Conservation (phyloP, 2,888 invertebrate genomes). For the Drosophila basisetae region DNA sequence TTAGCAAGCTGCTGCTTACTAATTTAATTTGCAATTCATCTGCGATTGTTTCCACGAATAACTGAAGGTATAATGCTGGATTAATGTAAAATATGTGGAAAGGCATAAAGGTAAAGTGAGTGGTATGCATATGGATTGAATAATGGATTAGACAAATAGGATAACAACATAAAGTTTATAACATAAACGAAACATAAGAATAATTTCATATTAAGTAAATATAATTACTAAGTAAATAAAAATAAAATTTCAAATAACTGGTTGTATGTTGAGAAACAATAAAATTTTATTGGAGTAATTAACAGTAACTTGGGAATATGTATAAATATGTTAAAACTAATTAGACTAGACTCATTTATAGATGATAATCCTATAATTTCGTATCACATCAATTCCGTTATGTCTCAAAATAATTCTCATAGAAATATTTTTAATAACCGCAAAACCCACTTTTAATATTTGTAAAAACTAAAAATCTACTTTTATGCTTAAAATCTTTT, state of each 20-base stretch:
- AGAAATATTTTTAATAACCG: neutral
- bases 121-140: slow-evolving; percentile 4
- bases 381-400: neutral
- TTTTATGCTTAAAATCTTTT: neutral
- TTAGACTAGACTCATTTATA: neutral
- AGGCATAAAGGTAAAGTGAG: neutral
- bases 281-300: neutral
- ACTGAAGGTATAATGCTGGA: slow-evolving; percentile 10
- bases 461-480: neutral
- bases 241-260: neutral
- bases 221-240: neutral
- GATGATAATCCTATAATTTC: neutral
- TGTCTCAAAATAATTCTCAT: neutral
- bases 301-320: neutral
- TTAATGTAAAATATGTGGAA: slow-evolving; percentile 12
- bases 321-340: neutral
- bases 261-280: neutral
- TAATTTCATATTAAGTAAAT: neutral
- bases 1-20: slow-evolving; percentile 35
- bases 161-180: neutral
- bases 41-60: slow-evolving; percentile 26
- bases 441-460: neutral
- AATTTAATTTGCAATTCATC: slow-evolving; percentile 46
- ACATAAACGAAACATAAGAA: neutral
- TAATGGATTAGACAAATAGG: neutral